Evolutionary conservation across 2,888 invertebrate genomes (phyloP), one percentile per base, ranked within the genome.

Genomic region (Eupithecia pulchellata): DNA sequence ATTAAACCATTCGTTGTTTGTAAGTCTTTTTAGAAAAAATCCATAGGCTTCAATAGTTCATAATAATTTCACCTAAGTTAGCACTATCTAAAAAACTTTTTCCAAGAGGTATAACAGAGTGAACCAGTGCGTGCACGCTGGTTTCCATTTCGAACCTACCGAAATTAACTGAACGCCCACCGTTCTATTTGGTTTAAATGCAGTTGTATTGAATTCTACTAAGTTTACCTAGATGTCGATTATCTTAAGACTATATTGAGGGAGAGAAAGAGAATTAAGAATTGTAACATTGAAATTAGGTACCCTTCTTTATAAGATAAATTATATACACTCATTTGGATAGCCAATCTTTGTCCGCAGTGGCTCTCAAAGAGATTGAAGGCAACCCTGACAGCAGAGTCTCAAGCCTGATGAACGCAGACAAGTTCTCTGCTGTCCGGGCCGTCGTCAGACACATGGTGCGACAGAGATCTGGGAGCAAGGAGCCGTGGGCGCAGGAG

Each of bases 1-100:
- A 92, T 94, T 39, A 93, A 92, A 82, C 94, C 93, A 0, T 94
- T 90, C 80, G 91, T 93, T 75, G 83, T 89, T 73, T 72, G 93
- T 93, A 82, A 86, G 92, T 90, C 71, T 64, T 61, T 17, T 42
- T 20, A 20, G 4, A 6, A 2, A 20, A 57, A 57, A 29, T 36
- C 17, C 11, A 17, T 30, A 47, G 0, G 2, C 42, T 47, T 47
- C 20, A 20, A 47, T 47, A 47, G 20, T 20, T 1, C 3, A 0
- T 47, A 20, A 1, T 20, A n/a, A n/a, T n/a, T n/a, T n/a, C n/a
- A n/a, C n/a, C n/a, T n/a, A n/a, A n/a, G n/a, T n/a, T n/a, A n/a
- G n/a, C n/a, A n/a, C n/a, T n/a, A n/a, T n/a, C n/a, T n/a, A n/a
- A n/a, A n/a, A n/a, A n/a, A n/a, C n/a, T n/a, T n/a, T n/a, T n/a